Evolutionary conservation across 92 coral and sea anemone genomes (phyloP).

Genomic region (Umimayanthus kanabou): DNA sequence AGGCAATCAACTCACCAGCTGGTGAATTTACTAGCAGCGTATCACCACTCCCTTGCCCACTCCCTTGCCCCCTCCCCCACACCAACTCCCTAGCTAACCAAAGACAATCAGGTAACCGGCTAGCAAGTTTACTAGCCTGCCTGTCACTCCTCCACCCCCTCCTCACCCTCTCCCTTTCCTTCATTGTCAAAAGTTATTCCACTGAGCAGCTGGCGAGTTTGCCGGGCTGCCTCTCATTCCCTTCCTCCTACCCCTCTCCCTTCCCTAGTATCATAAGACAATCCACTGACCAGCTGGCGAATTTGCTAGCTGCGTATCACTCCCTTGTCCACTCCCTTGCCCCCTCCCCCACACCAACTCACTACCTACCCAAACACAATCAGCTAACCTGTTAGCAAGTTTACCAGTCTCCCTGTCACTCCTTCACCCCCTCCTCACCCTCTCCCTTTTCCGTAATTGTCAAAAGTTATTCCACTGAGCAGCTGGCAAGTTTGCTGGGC

Average conservation of each 20-base stretch:
- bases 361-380: neutral
- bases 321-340: neutral
- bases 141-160: neutral
- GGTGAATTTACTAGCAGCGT: neutral
- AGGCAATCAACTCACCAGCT: no score
- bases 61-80: neutral
- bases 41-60: neutral
- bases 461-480: no score
- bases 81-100: neutral
- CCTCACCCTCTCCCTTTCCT: no score
- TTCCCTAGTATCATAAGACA: neutral
- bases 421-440: neutral
- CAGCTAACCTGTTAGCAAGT: neutral
- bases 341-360: neutral
- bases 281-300: neutral
- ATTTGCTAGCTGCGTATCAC: slow-evolving; percentile 3
- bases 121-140: slow-evolving; percentile 5
- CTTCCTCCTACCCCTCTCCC: neutral
- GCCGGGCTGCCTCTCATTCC: neutral
- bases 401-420: slow-evolving; percentile 6
- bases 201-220: neutral
- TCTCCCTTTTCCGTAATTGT: no score
- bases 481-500: neutral
- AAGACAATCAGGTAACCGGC: neutral
- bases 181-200: no score